These are phyloP conservation scores for Florisuga fusca DNA, from an alignment of 2,797 vertebrate species.

Conservation along the genomic window DNA sequence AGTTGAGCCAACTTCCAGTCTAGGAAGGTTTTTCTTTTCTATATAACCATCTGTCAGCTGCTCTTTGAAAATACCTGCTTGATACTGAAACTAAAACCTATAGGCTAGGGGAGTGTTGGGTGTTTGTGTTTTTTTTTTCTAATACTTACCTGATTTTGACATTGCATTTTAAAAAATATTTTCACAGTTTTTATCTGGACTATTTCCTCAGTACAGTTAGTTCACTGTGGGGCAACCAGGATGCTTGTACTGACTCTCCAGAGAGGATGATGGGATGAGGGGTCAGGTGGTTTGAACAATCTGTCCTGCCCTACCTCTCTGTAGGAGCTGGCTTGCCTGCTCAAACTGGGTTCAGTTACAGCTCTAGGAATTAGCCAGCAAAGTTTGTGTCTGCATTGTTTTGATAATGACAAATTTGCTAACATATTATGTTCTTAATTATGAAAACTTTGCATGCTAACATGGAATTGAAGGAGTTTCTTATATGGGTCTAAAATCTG, in stretches of 20 bases:
- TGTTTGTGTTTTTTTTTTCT: neutral
- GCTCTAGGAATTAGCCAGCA: neutral
- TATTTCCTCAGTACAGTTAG: neutral
- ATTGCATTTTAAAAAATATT: accelerated
- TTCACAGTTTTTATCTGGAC: neutral
- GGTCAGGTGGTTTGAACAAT: neutral
- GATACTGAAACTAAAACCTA: neutral
- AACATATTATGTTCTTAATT: neutral
- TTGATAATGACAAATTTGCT: neutral
- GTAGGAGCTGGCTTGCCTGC: neutral
- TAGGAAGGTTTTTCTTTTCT: constrained; percentile 16
- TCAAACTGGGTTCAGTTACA: neutral
- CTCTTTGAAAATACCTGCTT: neutral
- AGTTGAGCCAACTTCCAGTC: neutral
- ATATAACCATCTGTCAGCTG: neutral
- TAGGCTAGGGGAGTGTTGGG: neutral
- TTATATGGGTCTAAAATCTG: neutral
- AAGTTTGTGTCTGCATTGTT: neutral
- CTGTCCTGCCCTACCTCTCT: neutral
- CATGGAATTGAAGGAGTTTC: neutral
- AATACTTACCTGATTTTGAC: neutral
- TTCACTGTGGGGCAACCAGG: neutral
- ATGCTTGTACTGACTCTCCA: neutral
- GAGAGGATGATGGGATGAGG: neutral
- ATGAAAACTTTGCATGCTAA: neutral